Percentiles rank a stretch among this genome's conserved stretches.
These are phyloP conservation scores for Leuciscus idus DNA, from an alignment of 2,113 vertebrate genomes.

Conservation along the genomic window DNA sequence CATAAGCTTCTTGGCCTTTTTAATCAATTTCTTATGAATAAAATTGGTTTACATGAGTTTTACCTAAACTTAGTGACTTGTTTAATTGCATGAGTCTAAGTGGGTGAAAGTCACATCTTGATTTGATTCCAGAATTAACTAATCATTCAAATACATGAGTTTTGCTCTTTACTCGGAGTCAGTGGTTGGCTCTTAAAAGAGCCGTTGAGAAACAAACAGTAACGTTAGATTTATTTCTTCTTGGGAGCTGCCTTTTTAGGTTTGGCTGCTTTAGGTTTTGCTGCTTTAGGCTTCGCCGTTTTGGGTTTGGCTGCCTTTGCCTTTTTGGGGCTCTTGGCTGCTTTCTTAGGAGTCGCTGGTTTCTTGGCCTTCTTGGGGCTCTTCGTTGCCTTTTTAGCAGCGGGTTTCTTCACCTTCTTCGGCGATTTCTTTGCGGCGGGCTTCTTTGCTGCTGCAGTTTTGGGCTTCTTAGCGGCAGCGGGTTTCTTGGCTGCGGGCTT, in stretches of 20 bases:
- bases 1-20: no score
- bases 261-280: not conserved
- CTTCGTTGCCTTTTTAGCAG: not conserved
- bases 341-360: not conserved
- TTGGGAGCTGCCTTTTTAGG: conserved; percentile 1
- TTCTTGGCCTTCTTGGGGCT: not conserved
- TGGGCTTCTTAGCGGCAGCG: not conserved
- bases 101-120: no score
- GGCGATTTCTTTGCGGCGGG: not conserved
- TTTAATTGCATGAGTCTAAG: no score
- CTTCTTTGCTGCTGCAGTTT: not conserved
- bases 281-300: not conserved
- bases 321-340: conserved; percentile 6
- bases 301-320: not conserved
- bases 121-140: no score
- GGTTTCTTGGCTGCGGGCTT: not conserved
- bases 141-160: not conserved
- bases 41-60: no score
- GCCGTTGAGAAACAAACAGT: not conserved
- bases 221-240: not conserved
- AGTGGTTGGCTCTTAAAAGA: conserved; percentile 24
- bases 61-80: no score
- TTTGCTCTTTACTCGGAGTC: not conserved
- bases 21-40: no score
- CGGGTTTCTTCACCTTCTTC: not conserved